A percentile compares a stretch with the other conserved stretches of the same genome.
phyloP scores from a whole-genome alignment of 1,140 invertebrate species.

The Cecropterus lyciades region DNA sequence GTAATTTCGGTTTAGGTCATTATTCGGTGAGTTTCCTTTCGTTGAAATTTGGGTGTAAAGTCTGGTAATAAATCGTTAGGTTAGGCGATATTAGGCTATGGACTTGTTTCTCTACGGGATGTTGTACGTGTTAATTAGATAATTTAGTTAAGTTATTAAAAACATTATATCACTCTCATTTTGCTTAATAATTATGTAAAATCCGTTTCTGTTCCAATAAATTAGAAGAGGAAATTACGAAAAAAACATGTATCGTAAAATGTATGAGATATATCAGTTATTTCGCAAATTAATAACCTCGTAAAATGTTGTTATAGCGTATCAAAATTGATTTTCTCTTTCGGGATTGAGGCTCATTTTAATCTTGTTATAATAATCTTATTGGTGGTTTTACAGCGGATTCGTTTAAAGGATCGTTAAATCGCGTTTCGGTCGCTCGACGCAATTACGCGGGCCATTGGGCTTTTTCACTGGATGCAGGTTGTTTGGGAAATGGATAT shows the following conservation, averaged over 20 bases:
- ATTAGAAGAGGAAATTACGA: too few species aligned
- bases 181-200: too few species aligned
- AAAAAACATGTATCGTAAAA: too few species aligned
- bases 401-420: slow-evolving; percentile 17
- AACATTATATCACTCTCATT: too few species aligned
- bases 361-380: slow-evolving; percentile 11
- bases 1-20: slow-evolving; percentile 4
- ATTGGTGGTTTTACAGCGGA: slow-evolving; percentile 22
- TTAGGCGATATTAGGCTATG: too few species aligned
- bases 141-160: too few species aligned
- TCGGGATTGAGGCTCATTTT: slow-evolving; percentile 4
- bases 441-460: slow-evolving; percentile 19
- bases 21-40: neutral
- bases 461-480: slow-evolving; percentile 5
- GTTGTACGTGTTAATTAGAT: too few species aligned
- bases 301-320: neutral
- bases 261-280: too few species aligned
- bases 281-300: neutral
- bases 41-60: neutral
- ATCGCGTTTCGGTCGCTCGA: slow-evolving; percentile 4
- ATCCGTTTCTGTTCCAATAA: too few species aligned
- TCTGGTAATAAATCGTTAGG: neutral
- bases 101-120: too few species aligned
- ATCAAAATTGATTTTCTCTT: slow-evolving; percentile 8
- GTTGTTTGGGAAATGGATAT: slow-evolving; percentile 12